Conservation (phyloP, 1,140 invertebrate species). For the Aphaenogaster rudis region DNA sequence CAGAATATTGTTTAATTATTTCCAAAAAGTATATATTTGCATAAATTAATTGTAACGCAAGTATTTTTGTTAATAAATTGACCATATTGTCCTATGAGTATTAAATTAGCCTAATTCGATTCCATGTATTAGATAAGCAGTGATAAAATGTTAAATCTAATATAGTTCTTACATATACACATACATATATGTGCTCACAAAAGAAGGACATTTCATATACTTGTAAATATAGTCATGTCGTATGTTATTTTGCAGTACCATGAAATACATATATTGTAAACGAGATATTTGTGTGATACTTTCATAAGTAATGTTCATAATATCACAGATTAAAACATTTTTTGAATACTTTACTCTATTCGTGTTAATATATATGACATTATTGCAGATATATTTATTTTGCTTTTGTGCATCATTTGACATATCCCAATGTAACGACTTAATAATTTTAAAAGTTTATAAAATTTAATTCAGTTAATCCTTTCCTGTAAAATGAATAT, state of each 20-base stretch:
- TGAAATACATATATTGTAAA: slow-evolving; percentile 48
- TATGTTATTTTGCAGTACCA: slow-evolving; percentile 32
- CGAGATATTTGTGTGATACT: slow-evolving; percentile 30
- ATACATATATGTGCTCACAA: slow-evolving; percentile 10
- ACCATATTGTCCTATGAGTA: neutral
- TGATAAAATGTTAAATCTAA: slow-evolving; percentile 33
- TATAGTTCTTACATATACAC: slow-evolving; percentile 15
- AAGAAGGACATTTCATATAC: slow-evolving; percentile 13
- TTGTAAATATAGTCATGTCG: slow-evolving; percentile 43
- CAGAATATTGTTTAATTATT: slow-evolving; percentile 29
- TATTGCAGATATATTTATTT: neutral
- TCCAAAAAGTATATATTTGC: slow-evolving; percentile 53
- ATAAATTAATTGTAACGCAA: slow-evolving; percentile 56
- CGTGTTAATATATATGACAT: slow-evolving; percentile 13
- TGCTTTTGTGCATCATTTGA: neutral
- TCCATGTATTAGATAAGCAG: slow-evolving; percentile 47
- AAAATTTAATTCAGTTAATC: neutral
- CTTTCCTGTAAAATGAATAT: neutral
- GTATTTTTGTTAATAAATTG: slow-evolving; percentile 59
- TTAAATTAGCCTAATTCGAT: slow-evolving; percentile 52
- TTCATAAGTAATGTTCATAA: slow-evolving; percentile 16
- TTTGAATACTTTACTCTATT: slow-evolving; percentile 10
- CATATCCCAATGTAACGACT: neutral
- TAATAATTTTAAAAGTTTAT: neutral
- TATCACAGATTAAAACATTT: slow-evolving; percentile 21